Evolutionary conservation across 2,113 vertebrate species (phyloP), one percentile per base, ranked within the genome.

Genomic region (Orthonyx spaldingii): DNA sequence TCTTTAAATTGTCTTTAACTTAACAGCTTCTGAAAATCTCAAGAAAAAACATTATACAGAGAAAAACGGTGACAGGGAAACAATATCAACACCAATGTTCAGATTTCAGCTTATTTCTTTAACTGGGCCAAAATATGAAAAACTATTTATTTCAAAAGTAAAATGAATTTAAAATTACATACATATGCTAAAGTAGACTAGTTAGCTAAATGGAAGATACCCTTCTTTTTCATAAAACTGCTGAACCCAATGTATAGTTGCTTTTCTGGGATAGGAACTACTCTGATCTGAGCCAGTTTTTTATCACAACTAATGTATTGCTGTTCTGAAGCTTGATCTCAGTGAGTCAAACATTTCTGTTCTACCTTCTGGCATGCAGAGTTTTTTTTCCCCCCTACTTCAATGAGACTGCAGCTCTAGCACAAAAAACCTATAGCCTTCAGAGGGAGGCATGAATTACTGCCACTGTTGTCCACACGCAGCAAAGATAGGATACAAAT

Each of bases 401-500:
- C 39, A 64, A 39, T 55, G 61, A n/a, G 13, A 47, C n/a, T 75
- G 24, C 44, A 92, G 26, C n/a, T 21, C 30, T 20, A 17, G 18
- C 30, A 71, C 27, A 75, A 59, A 59, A 79, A 59, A 2, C 0
- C 0, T 13, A 0, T 3, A 18, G 2, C 30, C 57, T 60, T 56
- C 28, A 88, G 91, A 66, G 33, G 61, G 59, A 32, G 18, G 11
- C 4, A 11, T 16, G 21, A 57, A 74, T 65, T 89, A 35, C n/a
- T 44, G 19, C 37, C 41, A 23, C 16, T 49, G 16, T 56, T 69
- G 47, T 66, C 47, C 66, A 72, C 3, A 39, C 6, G 10, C 57
- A 64, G 59, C 9, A 60, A 55, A 69, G 72, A 35, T 12, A 65
- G 49, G 53, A 11, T 56, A 27, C 18, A 61, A 77, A 61, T 61